Percentiles rank a stretch among this genome's conserved stretches.
These are phyloP conservation scores for Drosophila aldrichi DNA, from an alignment of 2,888 invertebrate species.

Conservation along the genomic window DNA sequence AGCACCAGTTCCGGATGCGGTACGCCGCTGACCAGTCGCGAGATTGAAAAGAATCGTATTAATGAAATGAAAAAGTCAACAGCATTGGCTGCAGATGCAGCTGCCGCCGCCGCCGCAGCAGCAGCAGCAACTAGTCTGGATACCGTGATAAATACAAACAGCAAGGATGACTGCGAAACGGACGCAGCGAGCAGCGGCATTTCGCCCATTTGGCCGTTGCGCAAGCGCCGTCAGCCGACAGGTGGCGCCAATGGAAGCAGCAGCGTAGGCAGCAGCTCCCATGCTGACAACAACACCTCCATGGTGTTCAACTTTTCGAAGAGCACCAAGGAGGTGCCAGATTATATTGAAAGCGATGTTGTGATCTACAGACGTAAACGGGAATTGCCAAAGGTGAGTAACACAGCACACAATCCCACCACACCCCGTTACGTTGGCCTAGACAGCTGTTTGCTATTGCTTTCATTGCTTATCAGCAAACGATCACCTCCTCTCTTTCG, in stretches of 20 bases:
- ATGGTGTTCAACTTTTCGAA: slow-evolving; percentile 94
- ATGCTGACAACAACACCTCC: slow-evolving; percentile 88
- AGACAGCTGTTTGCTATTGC: slow-evolving; percentile 36
- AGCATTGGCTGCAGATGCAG: slow-evolving; percentile 60
- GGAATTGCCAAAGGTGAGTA: slow-evolving; percentile 91
- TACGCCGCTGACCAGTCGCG: slow-evolving; percentile 87
- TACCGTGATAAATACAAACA: slow-evolving; percentile 77
- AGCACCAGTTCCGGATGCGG: slow-evolving; percentile 28
- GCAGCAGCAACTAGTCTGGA: slow-evolving; percentile 74
- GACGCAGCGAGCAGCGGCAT: slow-evolving; percentile 53
- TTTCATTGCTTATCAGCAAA: slow-evolving; percentile 43
- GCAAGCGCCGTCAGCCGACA: slow-evolving; percentile 73
- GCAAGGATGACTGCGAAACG: slow-evolving; percentile 66
- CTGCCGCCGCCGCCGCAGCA: slow-evolving; percentile 33
- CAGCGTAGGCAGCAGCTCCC: slow-evolving; percentile 49
- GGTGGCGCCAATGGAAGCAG: slow-evolving; percentile 31
- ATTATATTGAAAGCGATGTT: slow-evolving; percentile 96
- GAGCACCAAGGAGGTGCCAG: slow-evolving; percentile 93
- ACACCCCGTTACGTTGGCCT: slow-evolving; percentile 11
- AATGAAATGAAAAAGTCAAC: slow-evolving; percentile 88
- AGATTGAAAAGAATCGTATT: slow-evolving; percentile 89
- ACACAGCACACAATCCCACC: not conserved
- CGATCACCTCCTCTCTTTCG: not conserved
- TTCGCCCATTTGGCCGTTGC: slow-evolving; percentile 81
- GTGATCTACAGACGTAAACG: slow-evolving; percentile 89